Percentiles rank a stretch among this genome's conserved stretches.
phyloP scores from a whole-genome alignment of 2,888 invertebrate species.

The Thysanoteuthis rhombus region DNA sequence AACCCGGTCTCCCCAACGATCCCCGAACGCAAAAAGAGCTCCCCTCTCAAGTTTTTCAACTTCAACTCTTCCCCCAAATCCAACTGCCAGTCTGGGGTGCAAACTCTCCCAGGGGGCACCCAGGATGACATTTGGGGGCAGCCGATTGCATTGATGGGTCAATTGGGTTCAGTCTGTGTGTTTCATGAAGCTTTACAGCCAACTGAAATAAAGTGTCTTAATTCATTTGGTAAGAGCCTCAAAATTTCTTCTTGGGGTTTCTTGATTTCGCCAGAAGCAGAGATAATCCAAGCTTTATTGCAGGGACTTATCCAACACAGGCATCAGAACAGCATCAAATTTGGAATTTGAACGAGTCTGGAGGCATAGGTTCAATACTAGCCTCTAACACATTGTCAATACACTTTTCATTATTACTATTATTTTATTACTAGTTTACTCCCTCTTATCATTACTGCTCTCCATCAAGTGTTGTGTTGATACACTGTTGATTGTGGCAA shows the following conservation, averaged over 20 bases:
- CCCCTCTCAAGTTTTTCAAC: slow-evolving; percentile 45
- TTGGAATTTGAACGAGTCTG: too few species aligned
- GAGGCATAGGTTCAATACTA: too few species aligned
- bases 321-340: too few species aligned
- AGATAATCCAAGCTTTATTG: too few species aligned
- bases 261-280: too few species aligned
- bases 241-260: too few species aligned
- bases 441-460: too few species aligned
- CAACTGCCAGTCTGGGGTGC: slow-evolving; percentile 71
- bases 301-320: too few species aligned
- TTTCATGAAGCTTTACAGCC: slow-evolving; percentile 69
- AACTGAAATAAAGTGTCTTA: slow-evolving; percentile 66
- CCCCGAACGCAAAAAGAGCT: slow-evolving; percentile 42
- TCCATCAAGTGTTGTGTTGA: too few species aligned
- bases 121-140: slow-evolving; percentile 73
- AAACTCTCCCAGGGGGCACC: slow-evolving; percentile 71
- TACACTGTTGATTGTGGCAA: too few species aligned
- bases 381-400: background rate
- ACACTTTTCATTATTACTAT: background rate
- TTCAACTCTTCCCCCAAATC: slow-evolving; percentile 40
- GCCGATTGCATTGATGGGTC: slow-evolving; percentile 71
- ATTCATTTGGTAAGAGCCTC: slow-evolving; percentile 62
- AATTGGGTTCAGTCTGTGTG: slow-evolving; percentile 71
- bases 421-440: background rate
- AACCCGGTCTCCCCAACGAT: slow-evolving; percentile 34